Evolutionary conservation across 1,140 invertebrate species (phyloP).

Genomic region (Megathymus violae): DNA sequence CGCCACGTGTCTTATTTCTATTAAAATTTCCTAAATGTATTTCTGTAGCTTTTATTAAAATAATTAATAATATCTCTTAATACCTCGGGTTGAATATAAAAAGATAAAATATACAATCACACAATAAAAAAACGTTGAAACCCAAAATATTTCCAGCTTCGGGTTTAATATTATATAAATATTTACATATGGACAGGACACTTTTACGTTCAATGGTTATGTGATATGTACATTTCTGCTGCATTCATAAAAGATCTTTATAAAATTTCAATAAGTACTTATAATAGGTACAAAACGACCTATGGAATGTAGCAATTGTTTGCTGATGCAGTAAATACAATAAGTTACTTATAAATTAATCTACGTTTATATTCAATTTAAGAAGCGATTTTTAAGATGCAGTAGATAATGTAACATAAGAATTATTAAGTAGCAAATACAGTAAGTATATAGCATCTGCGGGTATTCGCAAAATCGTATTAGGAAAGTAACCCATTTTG

Average conservation of each 20-base stretch:
- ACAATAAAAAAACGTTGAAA: slow-evolving; percentile 26
- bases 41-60: slow-evolving; percentile 28
- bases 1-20: slow-evolving; percentile 24
- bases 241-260: slow-evolving; percentile 25
- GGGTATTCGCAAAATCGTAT: neutral
- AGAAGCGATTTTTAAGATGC: slow-evolving; percentile 11
- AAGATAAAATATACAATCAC: slow-evolving; percentile 34
- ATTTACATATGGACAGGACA: slow-evolving; percentile 39
- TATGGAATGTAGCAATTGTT: slow-evolving; percentile 52
- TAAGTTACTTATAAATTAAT: neutral
- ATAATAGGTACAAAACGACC: slow-evolving; percentile 22
- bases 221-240: slow-evolving; percentile 46
- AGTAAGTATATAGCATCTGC: neutral
- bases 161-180: slow-evolving; percentile 36
- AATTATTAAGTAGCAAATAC: too few species aligned
- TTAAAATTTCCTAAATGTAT: slow-evolving; percentile 32
- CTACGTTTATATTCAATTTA: neutral
- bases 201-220: slow-evolving; percentile 28
- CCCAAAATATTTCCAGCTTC: slow-evolving; percentile 26
- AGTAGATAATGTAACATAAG: neutral
- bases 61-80: slow-evolving; percentile 29
- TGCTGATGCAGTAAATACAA: slow-evolving; percentile 17
- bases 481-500: neutral
- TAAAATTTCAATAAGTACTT: slow-evolving; percentile 3
- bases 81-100: slow-evolving; percentile 31